Base-by-base conservation (phyloP, 2,888 invertebrate species). In the Scaptomyza cyrtandrae region DNA sequence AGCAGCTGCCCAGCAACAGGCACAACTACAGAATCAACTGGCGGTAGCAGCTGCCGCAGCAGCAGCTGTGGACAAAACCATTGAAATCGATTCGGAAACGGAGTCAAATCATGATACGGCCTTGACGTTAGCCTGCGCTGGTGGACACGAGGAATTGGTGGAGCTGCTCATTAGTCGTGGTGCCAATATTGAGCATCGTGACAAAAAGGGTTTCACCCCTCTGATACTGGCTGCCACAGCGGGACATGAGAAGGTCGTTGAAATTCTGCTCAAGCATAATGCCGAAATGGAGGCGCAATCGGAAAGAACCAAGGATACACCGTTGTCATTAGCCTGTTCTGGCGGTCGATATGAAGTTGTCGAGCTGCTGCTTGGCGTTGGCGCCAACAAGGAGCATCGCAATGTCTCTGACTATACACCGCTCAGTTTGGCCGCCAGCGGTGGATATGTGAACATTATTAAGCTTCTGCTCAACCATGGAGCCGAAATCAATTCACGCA, bases 351-450 rank as follows among this genome's bases (percentile, higher is more conserved):
- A 97, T 92, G 99, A 99, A 93, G 96, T 98, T 39, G 99, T 99
- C 2, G 99, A 99, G 89, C 93, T 98, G 55, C 93, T 99, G 69
- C 93, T 99, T 57, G 95, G 94, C 76, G 95, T 97, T 71, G 96
- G 96, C 77, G 98, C 99, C 55, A 99, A 99, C 93, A 99, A 99
- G 93, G 98, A 98, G 91, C 99, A 99, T 92, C 95, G 99, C 59
- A 99, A 99, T 93, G 99, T 99, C 14, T 99, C 98, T 27, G 99
- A 99, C 93, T 99, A 99, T 91, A 99, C 99, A 10, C 99, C 99
- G 1, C 94, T 99, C n/a, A 98, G 98, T 91, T 94, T 99, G 73
- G 99, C 99, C 19, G 99, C 99, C 13, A 98, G 98, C 35, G 99
- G 99, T 37, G 99, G 99, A 24, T 99, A 99, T 92, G 98, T 99